phyloP scores from a whole-genome alignment of 2,797 vertebrate genomes.

The Apogon hyalosoma region DNA sequence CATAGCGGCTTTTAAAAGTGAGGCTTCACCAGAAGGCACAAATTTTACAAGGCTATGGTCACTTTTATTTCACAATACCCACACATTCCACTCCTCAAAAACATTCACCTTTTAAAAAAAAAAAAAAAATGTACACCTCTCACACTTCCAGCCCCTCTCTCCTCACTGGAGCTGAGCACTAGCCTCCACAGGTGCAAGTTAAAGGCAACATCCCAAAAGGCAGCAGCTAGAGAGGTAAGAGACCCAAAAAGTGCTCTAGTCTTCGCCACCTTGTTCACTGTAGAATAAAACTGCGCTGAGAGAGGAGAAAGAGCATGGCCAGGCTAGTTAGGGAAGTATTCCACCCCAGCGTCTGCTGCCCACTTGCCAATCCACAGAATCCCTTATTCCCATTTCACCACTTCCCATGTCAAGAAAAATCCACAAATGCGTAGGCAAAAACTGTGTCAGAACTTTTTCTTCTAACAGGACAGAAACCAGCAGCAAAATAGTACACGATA shows the following conservation, averaged over 20 bases:
- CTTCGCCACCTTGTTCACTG: constrained; percentile 39
- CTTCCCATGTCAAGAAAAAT: constrained; percentile 33
- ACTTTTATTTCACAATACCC: constrained; percentile 41
- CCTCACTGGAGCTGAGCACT: constrained; percentile 43
- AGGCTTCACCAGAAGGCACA: constrained; percentile 62
- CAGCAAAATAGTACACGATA: constrained; percentile 46
- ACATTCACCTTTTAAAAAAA: constrained; percentile 13
- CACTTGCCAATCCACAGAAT: constrained; percentile 72
- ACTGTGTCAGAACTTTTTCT: constrained; percentile 68
- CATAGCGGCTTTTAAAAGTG: constrained; percentile 84
- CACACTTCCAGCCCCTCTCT: constrained; percentile 21
- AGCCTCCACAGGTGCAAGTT: constrained; percentile 65
- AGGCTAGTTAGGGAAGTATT: constrained; percentile 67
- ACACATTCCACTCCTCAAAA: constrained; percentile 40
- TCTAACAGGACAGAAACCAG: constrained; percentile 41
- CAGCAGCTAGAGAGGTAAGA: constrained; percentile 28
- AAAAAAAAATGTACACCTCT: not conserved
- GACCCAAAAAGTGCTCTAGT: constrained; percentile 32
- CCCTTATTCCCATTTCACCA: constrained; percentile 49
- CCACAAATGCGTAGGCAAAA: constrained; percentile 50
- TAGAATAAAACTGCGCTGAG: constrained; percentile 28
- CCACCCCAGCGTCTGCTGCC: constrained; percentile 49
- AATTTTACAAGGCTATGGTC: constrained; percentile 39
- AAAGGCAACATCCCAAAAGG: constrained; percentile 56
- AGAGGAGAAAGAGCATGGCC: constrained; percentile 43